phyloP scores from a whole-genome alignment of 2,797 vertebrate species.

The Semaprochilodus insignis region DNA sequence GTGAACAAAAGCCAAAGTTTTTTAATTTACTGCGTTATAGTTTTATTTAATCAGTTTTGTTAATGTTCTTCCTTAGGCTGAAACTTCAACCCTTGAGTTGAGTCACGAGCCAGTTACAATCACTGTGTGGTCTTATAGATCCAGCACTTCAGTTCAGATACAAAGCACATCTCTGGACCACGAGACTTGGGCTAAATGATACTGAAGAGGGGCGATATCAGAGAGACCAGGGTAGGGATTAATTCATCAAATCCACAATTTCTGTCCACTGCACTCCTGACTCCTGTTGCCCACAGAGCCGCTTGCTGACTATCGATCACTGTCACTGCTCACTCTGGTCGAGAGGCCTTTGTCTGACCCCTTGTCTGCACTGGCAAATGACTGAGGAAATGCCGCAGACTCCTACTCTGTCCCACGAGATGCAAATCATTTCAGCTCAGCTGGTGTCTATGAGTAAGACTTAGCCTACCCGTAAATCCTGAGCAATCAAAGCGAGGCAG shows the following conservation, averaged over 20 bases:
- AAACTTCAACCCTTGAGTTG: too few species aligned
- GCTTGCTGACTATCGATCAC: slow-evolving; percentile 25
- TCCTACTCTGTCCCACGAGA: slow-evolving; percentile 53
- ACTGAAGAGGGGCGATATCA: neutral
- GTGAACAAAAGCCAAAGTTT: too few species aligned
- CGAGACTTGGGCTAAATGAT: neutral
- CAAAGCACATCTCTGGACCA: neutral
- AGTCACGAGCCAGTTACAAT: too few species aligned
- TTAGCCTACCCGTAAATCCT: neutral
- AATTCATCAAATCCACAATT: slow-evolving; percentile 16
- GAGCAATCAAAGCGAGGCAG: neutral
- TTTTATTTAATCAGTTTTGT: too few species aligned
- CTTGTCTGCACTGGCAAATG: slow-evolving; percentile 38
- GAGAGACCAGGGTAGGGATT: slow-evolving; percentile 12
- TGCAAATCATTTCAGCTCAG: slow-evolving; percentile 28
- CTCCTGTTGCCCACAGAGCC: slow-evolving; percentile 2
- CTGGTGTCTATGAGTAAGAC: slow-evolving; percentile 8
- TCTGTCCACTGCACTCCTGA: neutral
- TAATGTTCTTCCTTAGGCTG: too few species aligned
- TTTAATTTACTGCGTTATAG: too few species aligned
- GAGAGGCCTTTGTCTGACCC: slow-evolving; percentile 51
- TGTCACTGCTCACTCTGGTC: neutral
- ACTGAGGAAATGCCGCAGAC: slow-evolving; percentile 38
- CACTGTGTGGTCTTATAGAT: neutral
- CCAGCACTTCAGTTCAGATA: neutral